Conservation (phyloP, 53 echinoderm and acorn worm species). For the Antedon mediterranea region DNA sequence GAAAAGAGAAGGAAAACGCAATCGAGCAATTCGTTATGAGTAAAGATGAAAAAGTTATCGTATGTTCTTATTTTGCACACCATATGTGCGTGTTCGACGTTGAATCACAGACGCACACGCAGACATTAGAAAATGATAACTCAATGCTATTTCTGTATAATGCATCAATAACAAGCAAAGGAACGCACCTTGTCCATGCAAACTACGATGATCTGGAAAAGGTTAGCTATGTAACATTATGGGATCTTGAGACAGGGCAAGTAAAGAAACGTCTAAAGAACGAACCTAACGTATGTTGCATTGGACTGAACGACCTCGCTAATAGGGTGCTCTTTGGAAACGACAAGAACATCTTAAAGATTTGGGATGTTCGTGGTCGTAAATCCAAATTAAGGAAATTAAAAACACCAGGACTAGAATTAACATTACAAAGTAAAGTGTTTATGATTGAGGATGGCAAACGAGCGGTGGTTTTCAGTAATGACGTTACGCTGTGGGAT, state of each 20-base stretch:
- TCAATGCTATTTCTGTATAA: conserved; percentile 82
- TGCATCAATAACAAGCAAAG: conserved; percentile 46
- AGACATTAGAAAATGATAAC: conserved; percentile 57
- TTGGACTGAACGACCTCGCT: conserved; percentile 50
- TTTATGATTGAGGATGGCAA: conserved; percentile 73
- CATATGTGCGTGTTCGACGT: conserved; percentile 85
- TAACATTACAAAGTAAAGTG: conserved; percentile 45
- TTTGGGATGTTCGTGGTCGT: conserved; percentile 66
- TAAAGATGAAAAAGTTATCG: conserved; percentile 53
- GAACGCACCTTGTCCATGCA: conserved; percentile 51
- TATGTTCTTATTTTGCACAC: conserved; percentile 83
- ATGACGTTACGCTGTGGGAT: conserved; percentile 74
- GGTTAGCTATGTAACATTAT: conserved; percentile 75
- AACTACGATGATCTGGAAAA: conserved; percentile 82
- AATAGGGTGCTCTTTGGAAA: conserved; percentile 79
- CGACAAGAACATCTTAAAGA: conserved; percentile 55
- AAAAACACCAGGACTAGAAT: conserved; percentile 33
- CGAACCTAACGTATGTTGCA: conserved; percentile 82
- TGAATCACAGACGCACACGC: conserved; percentile 43
- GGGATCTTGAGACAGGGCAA: conserved; percentile 60
- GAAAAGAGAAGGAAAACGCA: conserved; percentile 85
- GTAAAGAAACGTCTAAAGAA: conserved; percentile 70
- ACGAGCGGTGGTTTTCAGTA: conserved; percentile 54
- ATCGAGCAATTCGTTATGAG: conserved; percentile 81
- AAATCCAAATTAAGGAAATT: conserved; percentile 56